Conservation (phyloP, 1,140 invertebrate genomes). For the Hyles euphorbiae region DNA sequence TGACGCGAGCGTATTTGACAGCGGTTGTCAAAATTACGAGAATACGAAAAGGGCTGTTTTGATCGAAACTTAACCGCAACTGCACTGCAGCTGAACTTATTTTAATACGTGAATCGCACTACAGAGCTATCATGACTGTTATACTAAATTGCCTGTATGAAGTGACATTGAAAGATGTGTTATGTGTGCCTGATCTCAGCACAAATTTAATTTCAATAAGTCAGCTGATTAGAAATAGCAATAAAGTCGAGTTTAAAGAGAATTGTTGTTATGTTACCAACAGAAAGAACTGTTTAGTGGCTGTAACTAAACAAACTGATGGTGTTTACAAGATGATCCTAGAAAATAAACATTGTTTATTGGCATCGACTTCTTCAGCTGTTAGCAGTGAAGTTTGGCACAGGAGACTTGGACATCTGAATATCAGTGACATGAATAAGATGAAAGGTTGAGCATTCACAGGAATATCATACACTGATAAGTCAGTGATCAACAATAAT, state of each 20-base stretch:
- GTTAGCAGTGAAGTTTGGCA: conserved; percentile 13
- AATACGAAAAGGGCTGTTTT: no score
- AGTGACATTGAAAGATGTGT: conserved; percentile 11
- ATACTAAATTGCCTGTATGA: conserved; percentile 5
- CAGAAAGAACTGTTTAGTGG: conserved; percentile 12
- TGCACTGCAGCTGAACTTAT: no score
- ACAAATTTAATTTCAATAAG: conserved; percentile 38
- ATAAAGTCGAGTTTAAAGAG: conserved; percentile 22
- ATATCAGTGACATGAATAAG: conserved; percentile 14
- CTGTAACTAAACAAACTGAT: neutral
- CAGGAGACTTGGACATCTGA: conserved; percentile 19
- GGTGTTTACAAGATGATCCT: conserved; percentile 19
- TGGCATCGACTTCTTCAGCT: conserved; percentile 6
- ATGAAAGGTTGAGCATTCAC: conserved; percentile 19
- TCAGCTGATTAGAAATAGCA: conserved; percentile 32
- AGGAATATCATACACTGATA: conserved; percentile 10
- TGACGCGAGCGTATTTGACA: no score
- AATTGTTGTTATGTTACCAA: conserved; percentile 29
- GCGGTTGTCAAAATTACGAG: no score
- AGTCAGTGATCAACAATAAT: conserved; percentile 12
- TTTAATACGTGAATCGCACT: no score
- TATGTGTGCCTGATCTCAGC: conserved; percentile 23
- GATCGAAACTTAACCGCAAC: no score
- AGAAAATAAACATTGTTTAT: conserved; percentile 8
- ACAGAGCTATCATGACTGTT: conserved; percentile 16